phyloP scores from a whole-genome alignment of 1,140 invertebrate genomes.

The Whitmania pigra region DNA sequence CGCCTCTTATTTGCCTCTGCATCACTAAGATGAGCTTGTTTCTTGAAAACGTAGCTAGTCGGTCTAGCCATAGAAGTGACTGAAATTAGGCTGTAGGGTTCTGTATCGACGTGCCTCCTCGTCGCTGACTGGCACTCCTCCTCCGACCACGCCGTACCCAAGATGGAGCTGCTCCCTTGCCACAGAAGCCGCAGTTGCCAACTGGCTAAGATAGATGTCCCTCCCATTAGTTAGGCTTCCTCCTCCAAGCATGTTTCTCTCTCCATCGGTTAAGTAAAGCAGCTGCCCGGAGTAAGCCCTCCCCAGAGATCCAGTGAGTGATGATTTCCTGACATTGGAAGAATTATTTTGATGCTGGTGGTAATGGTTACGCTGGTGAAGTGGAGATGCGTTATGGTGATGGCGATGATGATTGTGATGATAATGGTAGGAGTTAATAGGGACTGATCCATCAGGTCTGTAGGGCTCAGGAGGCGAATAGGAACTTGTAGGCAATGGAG shows the following conservation, averaged over 20 bases:
- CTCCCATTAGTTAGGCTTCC: neutral
- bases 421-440: neutral
- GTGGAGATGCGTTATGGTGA: constrained; percentile 8
- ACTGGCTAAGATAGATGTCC: constrained; percentile 2
- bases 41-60: too few species aligned
- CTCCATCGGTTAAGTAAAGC: neutral
- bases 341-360: constrained; percentile 3
- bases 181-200: neutral
- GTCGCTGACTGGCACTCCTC: neutral
- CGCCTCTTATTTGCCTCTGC: too few species aligned
- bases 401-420: neutral
- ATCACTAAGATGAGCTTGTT: too few species aligned
- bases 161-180: constrained; percentile 5
- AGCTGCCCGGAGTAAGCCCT: neutral
- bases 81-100: constrained; percentile 8
- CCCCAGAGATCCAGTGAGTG: constrained; percentile 8
- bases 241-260: neutral
- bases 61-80: neutral
- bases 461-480: constrained; percentile 2
- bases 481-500: neutral
- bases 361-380: constrained; percentile 2
- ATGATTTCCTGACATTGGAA: neutral
- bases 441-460: neutral
- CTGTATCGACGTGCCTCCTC: constrained; percentile 4
- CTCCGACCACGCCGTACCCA: neutral